phyloP scores from a whole-genome alignment of 2,113 vertebrate genomes.

The Mionectes macconnelli region DNA sequence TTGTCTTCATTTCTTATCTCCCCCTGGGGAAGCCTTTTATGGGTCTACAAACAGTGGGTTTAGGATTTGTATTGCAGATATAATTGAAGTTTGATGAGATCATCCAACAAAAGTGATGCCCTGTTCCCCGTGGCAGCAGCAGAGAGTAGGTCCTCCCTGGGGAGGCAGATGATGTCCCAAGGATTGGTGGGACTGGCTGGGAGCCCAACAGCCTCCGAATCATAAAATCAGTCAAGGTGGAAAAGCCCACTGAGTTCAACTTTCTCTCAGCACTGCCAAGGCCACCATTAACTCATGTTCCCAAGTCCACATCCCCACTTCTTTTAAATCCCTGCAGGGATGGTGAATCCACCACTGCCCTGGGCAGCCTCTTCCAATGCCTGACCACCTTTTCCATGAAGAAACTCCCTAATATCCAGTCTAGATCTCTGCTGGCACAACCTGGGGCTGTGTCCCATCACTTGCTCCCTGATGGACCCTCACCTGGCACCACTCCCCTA shows the following conservation, averaged over 20 bases:
- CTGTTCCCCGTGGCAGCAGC: neutral
- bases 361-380: neutral
- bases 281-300: neutral
- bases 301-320: neutral
- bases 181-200: neutral
- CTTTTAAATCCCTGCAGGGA: neutral
- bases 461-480: neutral
- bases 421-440: neutral
- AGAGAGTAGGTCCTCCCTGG: neutral
- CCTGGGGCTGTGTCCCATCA: neutral
- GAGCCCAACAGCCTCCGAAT: neutral
- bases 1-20: constrained; percentile 33
- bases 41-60: neutral
- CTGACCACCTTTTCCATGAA: neutral
- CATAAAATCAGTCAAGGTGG: neutral
- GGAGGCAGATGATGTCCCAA: neutral
- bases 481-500: neutral
- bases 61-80: neutral
- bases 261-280: neutral
- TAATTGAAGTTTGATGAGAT: neutral
- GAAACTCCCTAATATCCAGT: neutral
- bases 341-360: neutral
- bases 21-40: constrained; percentile 29
- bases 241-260: neutral
- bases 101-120: neutral